Base-by-base conservation (phyloP, 1,140 invertebrate genomes). In the Apis florea region DNA sequence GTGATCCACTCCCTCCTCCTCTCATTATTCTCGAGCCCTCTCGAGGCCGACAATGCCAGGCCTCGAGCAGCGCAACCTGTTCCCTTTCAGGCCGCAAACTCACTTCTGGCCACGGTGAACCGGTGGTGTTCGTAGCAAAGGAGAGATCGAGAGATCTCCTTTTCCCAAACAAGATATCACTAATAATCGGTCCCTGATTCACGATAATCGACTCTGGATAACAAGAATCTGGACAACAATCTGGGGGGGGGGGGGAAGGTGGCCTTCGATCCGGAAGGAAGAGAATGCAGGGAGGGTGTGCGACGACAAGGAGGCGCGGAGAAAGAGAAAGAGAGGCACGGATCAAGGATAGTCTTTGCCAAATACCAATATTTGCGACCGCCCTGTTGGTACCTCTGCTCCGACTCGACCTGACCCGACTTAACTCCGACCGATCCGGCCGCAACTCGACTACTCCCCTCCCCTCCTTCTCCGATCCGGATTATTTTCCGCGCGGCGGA, bases 331-430 rank as follows among this genome's bases (percentile, higher is more conserved):
- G 90, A 93, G 92, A 90, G 91, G 93, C 90, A 92, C 90, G 91
- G 90, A 92, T 94, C 92, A 90, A 91, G 93, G 93, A 92, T 93
- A 93, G 93, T 93, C 93, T 94, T 94, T 93, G 92, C 91, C 93
- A 94, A 94, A 93, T 91, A 93, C 92, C 91, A 94, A 94, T 93
- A 94, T 94, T 93, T 94, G 93, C 93, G 91, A 92, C 90, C 90
- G 89, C 92, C 92, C 93, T 92, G 92, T 92, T 91, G 92, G 93
- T 93, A 93, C 91, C 92, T 85, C 90, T 90, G 90, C 92, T 91
- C 31, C 90, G 89, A 92, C 89, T 92, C 92, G 88, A 90, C 89
- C 90, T 87, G 88, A 91, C 86, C 88, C 89, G 86, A 90, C 87
- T 90, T 89, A 86, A 90, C 91, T 91, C 90, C 90, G 86, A 86